phyloP scores from a whole-genome alignment of 2,113 vertebrate species.

The Amblyopsis rosae region DNA sequence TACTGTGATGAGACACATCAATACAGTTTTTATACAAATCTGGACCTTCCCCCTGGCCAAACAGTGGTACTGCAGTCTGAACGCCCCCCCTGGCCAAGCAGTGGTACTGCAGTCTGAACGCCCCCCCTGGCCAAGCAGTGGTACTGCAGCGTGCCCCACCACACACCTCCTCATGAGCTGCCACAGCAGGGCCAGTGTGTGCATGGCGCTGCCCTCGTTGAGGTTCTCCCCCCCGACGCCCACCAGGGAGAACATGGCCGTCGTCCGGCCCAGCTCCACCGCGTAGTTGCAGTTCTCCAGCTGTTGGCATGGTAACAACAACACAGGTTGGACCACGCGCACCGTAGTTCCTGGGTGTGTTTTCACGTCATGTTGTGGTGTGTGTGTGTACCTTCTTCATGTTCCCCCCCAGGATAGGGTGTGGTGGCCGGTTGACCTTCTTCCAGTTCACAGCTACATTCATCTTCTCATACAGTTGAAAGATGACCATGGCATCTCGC shows the following conservation, averaged over 20 bases:
- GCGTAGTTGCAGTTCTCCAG: conserved; percentile 98
- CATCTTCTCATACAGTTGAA: conserved; percentile 90
- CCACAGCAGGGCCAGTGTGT: conserved; percentile 93
- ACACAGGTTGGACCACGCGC: neutral
- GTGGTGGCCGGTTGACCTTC: conserved; percentile 89
- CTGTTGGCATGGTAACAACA: conserved; percentile 54
- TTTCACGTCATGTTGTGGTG: neutral
- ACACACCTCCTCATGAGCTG: conserved; percentile 95
- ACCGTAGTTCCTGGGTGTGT: neutral
- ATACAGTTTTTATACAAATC: too few relatives aligned
- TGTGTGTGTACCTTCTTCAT: conserved; percentile 87
- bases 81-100: too few relatives aligned
- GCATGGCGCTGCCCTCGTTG: conserved; percentile 87
- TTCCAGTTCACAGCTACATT: conserved; percentile 87
- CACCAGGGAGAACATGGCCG: conserved; percentile 93
- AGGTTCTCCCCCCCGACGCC: conserved; percentile 93
- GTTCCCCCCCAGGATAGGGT: conserved; percentile 84
- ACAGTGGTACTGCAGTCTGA: too few relatives aligned
- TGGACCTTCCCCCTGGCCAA: too few relatives aligned
- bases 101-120: neutral
- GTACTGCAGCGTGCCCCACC: neutral
- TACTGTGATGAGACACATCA: too few relatives aligned
- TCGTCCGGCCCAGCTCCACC: conserved; percentile 85
- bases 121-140: too few relatives aligned
- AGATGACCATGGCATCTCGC: conserved; percentile 84